phyloP scores from a whole-genome alignment of 2,797 vertebrate genomes.

The Limnodromus scolopaceus region DNA sequence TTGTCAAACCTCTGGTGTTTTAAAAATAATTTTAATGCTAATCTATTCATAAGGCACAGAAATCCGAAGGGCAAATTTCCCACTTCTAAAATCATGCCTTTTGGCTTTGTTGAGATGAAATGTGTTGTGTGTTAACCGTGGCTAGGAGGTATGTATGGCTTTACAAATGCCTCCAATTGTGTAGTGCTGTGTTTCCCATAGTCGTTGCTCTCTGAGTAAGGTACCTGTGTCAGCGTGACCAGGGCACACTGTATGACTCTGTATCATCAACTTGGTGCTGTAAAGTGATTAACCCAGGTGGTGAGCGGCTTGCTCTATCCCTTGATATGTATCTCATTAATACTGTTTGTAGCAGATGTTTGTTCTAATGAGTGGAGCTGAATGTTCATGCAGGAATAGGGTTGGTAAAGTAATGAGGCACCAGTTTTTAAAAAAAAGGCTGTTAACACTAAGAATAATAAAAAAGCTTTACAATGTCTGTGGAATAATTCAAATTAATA shows the following conservation, averaged over 20 bases:
- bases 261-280: slow-evolving; percentile 20
- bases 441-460: slow-evolving; percentile 52
- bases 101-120: neutral
- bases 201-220: neutral
- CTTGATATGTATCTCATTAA: slow-evolving; percentile 72
- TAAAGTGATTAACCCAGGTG: slow-evolving; percentile 65
- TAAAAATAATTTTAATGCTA: slow-evolving; percentile 33
- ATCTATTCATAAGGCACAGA: slow-evolving; percentile 23
- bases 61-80: slow-evolving; percentile 22
- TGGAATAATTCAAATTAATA: slow-evolving; percentile 56
- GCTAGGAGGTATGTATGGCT: neutral
- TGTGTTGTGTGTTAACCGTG: neutral
- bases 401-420: slow-evolving; percentile 58
- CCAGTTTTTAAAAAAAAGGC: slow-evolving; percentile 28
- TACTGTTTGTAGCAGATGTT: slow-evolving; percentile 75
- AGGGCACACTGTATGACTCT: neutral
- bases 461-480: slow-evolving; percentile 53
- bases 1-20: slow-evolving; percentile 27
- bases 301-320: slow-evolving; percentile 64
- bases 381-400: slow-evolving; percentile 67
- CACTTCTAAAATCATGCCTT: neutral
- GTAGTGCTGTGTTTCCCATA: neutral
- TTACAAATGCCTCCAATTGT: neutral
- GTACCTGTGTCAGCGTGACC: neutral
- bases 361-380: slow-evolving; percentile 73